A percentile compares a stretch with the other conserved stretches of the same genome.
phyloP scores from a whole-genome alignment of 2,797 vertebrate genomes.

The Liparis tanakae region DNA sequence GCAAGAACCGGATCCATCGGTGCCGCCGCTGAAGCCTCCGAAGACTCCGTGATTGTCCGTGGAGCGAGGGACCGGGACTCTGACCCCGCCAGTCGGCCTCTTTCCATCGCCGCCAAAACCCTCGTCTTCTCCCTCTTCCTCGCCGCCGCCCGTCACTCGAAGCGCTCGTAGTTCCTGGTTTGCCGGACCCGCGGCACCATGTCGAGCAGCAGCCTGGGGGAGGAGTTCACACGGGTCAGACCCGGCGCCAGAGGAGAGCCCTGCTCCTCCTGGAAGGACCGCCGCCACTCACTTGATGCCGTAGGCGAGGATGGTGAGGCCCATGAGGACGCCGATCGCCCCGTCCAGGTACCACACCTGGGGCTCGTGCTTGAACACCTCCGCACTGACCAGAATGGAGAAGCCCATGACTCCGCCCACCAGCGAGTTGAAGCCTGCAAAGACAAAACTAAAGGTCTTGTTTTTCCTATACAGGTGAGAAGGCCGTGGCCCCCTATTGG shows the following conservation, averaged over 20 bases:
- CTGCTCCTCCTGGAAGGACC: not conserved
- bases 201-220: constrained; percentile 89
- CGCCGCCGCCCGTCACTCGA: constrained; percentile 83
- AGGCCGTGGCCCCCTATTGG: not conserved
- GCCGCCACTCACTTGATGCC: constrained; percentile 90
- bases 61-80: constrained; percentile 13
- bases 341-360: constrained; percentile 96
- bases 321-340: constrained; percentile 93
- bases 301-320: constrained; percentile 94
- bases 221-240: not conserved
- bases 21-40: constrained; percentile 17
- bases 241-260: no score
- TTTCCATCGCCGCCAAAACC: constrained; percentile 11
- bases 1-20: constrained; percentile 16
- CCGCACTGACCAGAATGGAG: constrained; percentile 96
- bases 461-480: not conserved
- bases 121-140: not conserved
- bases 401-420: constrained; percentile 98
- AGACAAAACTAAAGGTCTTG: not conserved
- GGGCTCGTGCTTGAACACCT: constrained; percentile 94
- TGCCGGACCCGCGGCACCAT: constrained; percentile 92
- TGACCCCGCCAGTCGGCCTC: constrained; percentile 20
- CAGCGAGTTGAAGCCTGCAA: constrained; percentile 94
- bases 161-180: constrained; percentile 95
- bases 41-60: constrained; percentile 42